Percentiles rank a stretch among this genome's conserved stretches.
phyloP scores from a whole-genome alignment of 2,888 invertebrate species.

The Tetragonula carbonaria region DNA sequence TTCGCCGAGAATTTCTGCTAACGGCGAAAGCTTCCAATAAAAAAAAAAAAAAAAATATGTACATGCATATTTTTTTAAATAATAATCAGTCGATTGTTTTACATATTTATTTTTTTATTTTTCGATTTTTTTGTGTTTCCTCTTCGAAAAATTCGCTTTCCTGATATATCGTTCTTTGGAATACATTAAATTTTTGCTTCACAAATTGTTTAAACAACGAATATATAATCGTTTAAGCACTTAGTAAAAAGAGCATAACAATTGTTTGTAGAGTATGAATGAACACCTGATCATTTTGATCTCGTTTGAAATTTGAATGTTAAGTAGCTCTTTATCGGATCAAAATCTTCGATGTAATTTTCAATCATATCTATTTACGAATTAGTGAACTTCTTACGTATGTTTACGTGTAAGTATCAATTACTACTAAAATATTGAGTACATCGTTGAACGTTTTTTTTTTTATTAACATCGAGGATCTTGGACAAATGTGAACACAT shows the following conservation, averaged over 20 bases:
- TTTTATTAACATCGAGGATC: slow-evolving; percentile 7
- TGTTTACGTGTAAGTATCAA: neutral
- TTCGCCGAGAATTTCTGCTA: slow-evolving; percentile 2
- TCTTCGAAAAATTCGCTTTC: slow-evolving; percentile 5
- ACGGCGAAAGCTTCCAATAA: slow-evolving; percentile 21
- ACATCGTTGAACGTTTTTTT: neutral
- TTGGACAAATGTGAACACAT: slow-evolving; percentile 24
- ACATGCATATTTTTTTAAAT: slow-evolving; percentile 13
- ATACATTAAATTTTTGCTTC: slow-evolving; percentile 12
- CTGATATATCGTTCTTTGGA: neutral
- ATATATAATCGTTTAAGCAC: neutral
- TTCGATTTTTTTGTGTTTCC: neutral
- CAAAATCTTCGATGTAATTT: neutral
- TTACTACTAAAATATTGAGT: neutral
- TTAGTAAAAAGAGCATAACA: neutral
- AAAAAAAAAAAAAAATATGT: neutral
- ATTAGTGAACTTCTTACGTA: neutral
- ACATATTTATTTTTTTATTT: slow-evolving; percentile 15
- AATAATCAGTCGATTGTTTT: neutral
- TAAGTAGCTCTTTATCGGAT: neutral
- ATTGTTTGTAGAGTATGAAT: neutral
- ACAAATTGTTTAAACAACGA: neutral
- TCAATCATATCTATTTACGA: neutral
- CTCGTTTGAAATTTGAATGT: neutral
- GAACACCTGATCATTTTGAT: slow-evolving; percentile 2